phyloP scores from a whole-genome alignment of 2,113 vertebrate genomes.

The Protobothrops flavoviridis region DNA sequence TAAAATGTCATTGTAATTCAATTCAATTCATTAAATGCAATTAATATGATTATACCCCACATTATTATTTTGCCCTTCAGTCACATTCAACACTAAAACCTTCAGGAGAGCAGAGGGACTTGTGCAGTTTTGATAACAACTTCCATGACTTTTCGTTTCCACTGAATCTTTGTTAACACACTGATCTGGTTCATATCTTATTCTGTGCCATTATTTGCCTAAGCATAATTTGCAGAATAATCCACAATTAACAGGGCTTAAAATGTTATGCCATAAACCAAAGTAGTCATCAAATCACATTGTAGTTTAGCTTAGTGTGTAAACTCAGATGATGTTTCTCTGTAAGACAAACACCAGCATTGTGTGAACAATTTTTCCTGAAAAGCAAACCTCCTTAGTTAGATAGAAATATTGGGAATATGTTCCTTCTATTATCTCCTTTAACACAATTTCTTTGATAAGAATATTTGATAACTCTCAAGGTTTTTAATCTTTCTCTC shows the following conservation, averaged over 20 bases:
- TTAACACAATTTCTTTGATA: constrained; percentile 37
- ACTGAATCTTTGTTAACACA: not conserved
- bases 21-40: not conserved
- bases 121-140: not conserved
- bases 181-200: not conserved
- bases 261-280: not conserved
- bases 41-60: not conserved
- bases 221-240: too few relatives aligned
- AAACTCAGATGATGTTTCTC: not conserved
- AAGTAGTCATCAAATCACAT: not conserved
- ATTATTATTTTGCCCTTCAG: not conserved
- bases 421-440: constrained; percentile 6
- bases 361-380: not conserved
- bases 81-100: not conserved
- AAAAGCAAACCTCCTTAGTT: not conserved
- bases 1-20: not conserved
- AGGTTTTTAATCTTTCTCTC: constrained; percentile 33
- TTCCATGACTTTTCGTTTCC: constrained; percentile 6
- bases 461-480: constrained; percentile 38
- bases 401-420: constrained; percentile 1
- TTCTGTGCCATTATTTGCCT: not conserved
- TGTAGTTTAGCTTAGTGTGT: not conserved
- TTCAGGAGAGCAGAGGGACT: not conserved
- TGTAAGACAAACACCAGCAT: not conserved
- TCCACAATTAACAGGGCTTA: not conserved